Base-by-base conservation (phyloP, 2,113 vertebrate genomes). In the Pogona vitticeps region DNA sequence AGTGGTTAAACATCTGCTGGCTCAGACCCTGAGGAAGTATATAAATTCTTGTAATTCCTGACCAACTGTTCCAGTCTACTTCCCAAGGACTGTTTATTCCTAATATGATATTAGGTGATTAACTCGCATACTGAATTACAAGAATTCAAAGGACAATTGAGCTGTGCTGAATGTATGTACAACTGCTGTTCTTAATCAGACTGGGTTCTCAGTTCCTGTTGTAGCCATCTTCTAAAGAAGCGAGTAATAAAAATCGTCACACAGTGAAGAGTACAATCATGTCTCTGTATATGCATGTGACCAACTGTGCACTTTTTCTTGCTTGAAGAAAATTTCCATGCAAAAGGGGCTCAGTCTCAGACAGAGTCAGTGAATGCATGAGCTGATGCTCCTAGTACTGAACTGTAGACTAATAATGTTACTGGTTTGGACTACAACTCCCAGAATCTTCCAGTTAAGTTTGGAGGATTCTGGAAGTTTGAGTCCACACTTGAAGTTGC, bases 1-100 rank as follows among this genome's bases (percentile, higher is more conserved):
- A 0, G 61, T 8, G 42, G 71, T 20, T 75, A 38, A 87, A 52
- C 61, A 82, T 65, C 0, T 58, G 71, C 36, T 77, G 68, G 0
- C 88, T 80, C n/a, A 0, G 82, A 78, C 52, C 17, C 38, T 23
- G 6, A 65, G 58, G 77, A 83, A 84, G 59, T 0, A 1, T 76
- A 84, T 79, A 2, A 1, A 75, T 90, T 18, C 1, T 38, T 33
- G 84, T 38, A 80, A n/a, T 84, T 76, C 88, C 83, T 87, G 80
- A 15, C 56, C 58, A 46, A 71, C 21, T 92, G 88, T 89, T 89
- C 61, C 31, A 14, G 87, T 14, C 46, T 71, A 84, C 67, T 72
- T 83, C 77, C 1, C 0, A 38, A 26, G 58, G 9, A 1, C 58
- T 46, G 80, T 88, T 92, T 61, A 78, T 88, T 89, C 88, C 80